Conservation (phyloP, 2,888 invertebrate species). For the Scaptodrosophila latifasciaeformis region DNA sequence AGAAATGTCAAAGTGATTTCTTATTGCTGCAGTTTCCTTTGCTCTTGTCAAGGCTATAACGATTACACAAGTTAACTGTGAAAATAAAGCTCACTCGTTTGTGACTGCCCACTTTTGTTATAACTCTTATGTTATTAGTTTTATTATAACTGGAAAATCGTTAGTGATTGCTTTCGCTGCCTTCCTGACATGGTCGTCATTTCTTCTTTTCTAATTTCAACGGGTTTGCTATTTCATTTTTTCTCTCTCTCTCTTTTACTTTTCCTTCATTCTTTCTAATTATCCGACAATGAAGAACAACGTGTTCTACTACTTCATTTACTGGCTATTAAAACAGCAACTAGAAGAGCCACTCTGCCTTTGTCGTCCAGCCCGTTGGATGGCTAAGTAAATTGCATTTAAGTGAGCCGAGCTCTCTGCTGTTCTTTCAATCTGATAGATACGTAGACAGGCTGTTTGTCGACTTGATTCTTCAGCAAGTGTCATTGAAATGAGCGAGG, state of each 20-base stretch:
- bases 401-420: conserved; percentile 15
- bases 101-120: background rate
- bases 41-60: conserved; percentile 52
- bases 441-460: background rate
- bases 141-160: no score
- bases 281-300: conserved; percentile 28
- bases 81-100: background rate
- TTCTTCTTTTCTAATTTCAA: conserved; percentile 24
- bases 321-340: conserved; percentile 54
- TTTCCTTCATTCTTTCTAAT: conserved; percentile 54
- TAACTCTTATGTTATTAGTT: background rate
- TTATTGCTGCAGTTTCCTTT: conserved; percentile 13
- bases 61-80: conserved; percentile 9
- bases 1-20: no score
- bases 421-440: background rate
- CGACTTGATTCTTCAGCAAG: no score
- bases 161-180: background rate
- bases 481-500: background rate
- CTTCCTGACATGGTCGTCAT: background rate
- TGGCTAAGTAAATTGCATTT: conserved; percentile 44
- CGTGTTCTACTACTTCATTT: conserved; percentile 56
- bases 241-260: no score
- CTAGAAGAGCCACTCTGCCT: background rate
- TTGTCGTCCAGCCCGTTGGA: background rate
- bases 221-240: no score